Percentiles rank a stretch among this genome's conserved stretches.
Evolutionary conservation across 2,888 invertebrate species (phyloP).

Genomic region (Drosophila melanosoma): DNA sequence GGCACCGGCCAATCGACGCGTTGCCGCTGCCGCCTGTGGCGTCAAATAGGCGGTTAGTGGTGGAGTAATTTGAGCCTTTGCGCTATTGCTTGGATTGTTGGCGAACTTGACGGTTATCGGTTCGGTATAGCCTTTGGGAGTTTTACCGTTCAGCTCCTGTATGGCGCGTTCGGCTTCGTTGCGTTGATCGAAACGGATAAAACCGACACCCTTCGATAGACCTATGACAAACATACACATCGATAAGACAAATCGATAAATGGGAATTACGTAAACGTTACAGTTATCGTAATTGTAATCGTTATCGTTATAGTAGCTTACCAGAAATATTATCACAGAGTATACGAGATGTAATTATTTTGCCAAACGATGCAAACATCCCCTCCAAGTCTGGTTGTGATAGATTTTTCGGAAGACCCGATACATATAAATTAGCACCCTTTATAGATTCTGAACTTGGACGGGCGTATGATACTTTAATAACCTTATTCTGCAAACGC

Average conservation of each 20-base stretch:
- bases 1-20: slow-evolving; percentile 93
- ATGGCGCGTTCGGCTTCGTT: slow-evolving; percentile 96
- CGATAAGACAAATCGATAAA: slow-evolving; percentile 2
- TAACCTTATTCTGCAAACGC: slow-evolving; percentile 99
- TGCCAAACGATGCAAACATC: slow-evolving; percentile 96
- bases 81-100: slow-evolving; percentile 95
- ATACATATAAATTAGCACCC: slow-evolving; percentile 98
- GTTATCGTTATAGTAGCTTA: slow-evolving; percentile 35
- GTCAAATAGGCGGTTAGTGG: slow-evolving; percentile 94
- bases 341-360: slow-evolving; percentile 98
- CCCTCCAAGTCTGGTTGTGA: slow-evolving; percentile 97
- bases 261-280: background rate
- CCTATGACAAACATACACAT: slow-evolving; percentile 86
- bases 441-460: slow-evolving; percentile 99
- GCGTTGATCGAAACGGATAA: slow-evolving; percentile 96
- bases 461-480: slow-evolving; percentile 99
- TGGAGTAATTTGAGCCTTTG: slow-evolving; percentile 90
- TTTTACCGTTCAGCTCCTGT: slow-evolving; percentile 94
- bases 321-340: slow-evolving; percentile 94
- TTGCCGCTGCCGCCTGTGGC: slow-evolving; percentile 89
- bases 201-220: slow-evolving; percentile 96
- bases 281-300: background rate
- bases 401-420: slow-evolving; percentile 98
- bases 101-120: slow-evolving; percentile 98
- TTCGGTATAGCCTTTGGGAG: slow-evolving; percentile 94